Base-by-base conservation (phyloP, 2,888 invertebrate species). In the Caenorhabditis macrosperma region DNA sequence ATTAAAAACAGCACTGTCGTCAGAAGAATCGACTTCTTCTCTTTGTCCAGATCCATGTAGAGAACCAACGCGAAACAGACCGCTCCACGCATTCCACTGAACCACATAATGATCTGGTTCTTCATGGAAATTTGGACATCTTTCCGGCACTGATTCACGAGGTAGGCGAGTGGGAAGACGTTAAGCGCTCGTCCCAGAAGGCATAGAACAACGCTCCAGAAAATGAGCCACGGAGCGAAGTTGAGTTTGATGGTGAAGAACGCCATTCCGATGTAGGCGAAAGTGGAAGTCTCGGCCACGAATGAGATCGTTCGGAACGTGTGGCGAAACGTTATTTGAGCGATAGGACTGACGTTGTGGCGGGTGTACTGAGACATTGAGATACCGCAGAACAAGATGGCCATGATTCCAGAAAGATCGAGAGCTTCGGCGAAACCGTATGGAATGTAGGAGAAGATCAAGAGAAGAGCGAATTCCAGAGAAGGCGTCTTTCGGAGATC, bases 91-190 rank as follows among this genome's bases (percentile, higher is more conserved):
- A 98, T 92, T 54, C 97, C 92, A 92, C 55, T 67, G 41, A 59
- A 97, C 97, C 97, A 98, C 97, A 98, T 98, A 78, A 98, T 96
- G 90, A 97, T 97, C 94, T 97, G 97, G 96, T 96, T 97, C 92
- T 96, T 96, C 91, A 94, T 95, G 0, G 97, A 97, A 75, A 99
- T 98, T 92, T 96, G 96, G n/a, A 84, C 80, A 66, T 84, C 83
- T 92, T 97, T 97, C 17, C 85, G 66, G 91, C 98, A 99, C 91
- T 95, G 95, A 91, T 99, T 99, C 67, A 96, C 95, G 41, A 98
- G 93, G 88, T 95, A 93, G 0, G 97, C 95, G 63, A 99, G 92
- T 0, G 98, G 98, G 91, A 97, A 99, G 81, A 99, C 98, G 91
- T 98, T 99, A 78, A 95, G 94, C 22, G 98, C 98, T 88, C 99